Conservation (phyloP, 2,113 vertebrate species). For the Entomyzon cyanotis region DNA sequence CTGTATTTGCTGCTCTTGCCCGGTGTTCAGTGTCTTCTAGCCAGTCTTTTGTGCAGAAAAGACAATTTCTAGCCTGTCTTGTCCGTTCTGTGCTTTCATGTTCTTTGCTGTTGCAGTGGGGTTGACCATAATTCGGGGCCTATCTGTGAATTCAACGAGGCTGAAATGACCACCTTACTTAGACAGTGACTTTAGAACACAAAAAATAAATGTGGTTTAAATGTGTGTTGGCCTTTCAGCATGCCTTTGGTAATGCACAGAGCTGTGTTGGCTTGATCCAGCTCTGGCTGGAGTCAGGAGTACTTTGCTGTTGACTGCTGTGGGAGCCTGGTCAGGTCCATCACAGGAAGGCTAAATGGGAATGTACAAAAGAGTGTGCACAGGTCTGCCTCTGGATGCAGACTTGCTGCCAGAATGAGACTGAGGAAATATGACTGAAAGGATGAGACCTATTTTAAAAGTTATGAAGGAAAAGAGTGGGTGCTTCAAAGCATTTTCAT, state of each 20-base stretch:
- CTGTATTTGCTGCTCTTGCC: neutral
- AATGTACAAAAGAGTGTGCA: neutral
- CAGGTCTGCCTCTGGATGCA: neutral
- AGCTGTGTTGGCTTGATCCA: neutral
- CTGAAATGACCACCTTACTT: neutral
- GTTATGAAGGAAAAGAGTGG: neutral
- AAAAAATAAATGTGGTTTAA: neutral
- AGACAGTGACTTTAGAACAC: neutral
- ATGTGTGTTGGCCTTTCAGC: neutral
- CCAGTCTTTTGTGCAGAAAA: neutral
- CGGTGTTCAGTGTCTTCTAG: neutral
- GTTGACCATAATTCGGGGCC: neutral
- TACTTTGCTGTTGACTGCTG: neutral
- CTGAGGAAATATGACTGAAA: neutral
- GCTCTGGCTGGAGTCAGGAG: neutral
- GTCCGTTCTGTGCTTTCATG: neutral
- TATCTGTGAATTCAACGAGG: neutral
- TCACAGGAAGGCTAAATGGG: neutral
- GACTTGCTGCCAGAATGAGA: neutral
- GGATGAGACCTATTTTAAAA: neutral
- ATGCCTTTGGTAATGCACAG: neutral
- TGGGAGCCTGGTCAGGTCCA: neutral
- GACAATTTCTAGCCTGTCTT: neutral
- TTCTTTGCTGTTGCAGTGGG: neutral
- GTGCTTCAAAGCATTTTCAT: neutral